Base-by-base conservation (phyloP, 2,113 vertebrate species). In the Ellobius talpinus region DNA sequence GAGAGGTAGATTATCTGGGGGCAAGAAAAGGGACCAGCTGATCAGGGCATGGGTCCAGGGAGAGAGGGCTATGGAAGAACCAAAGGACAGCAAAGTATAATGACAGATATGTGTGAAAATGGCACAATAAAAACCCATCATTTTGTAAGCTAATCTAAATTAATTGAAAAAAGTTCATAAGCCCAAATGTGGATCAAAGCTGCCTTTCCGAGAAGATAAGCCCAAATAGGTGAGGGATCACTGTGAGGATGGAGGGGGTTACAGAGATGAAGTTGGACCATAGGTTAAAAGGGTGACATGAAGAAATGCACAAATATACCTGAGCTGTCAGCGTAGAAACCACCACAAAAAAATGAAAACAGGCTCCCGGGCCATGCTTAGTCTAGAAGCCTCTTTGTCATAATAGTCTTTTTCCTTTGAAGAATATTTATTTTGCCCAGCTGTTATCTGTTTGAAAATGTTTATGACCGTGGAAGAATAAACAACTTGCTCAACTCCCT, bases 141-240 rank as follows among this genome's bases (percentile, higher is more conserved):
- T 36, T 66, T n/a, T 68, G 29, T 65, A 66, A 45, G 29, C 29
- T 70, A 36, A 87, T 13, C 19, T 36, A 68, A 50, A 50, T 36
- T 24, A 7, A n/a, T n/a, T 52, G 39, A 33, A 31, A 63, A 63
- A 86, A 86, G 3, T 23, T 47, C 47, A 1, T 39, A 95, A 87
- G 94, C 90, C 65, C 65, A 81, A 92, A 74, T 63, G 29, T 90
- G 74, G 42, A 68, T 93, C 29, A 68, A 87, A 77, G 31, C 45
- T 24, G 13, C 45, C 63, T 70, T 68, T 81, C 58, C 14, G 50
- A 11, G n/a, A 96, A 70, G n/a, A 70, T 90, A 81, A 65, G 12
- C 55, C 23, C 26, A 77, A 66, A 55, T 36, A 17, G 42, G 36
- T 55, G 31, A n/a, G 19, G 50, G 3, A 39, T 33, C 58, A n/a